Evolutionary conservation across 2,113 vertebrate species (phyloP), one percentile per base, ranked within the genome.

Genomic region (Alethe castanea): DNA sequence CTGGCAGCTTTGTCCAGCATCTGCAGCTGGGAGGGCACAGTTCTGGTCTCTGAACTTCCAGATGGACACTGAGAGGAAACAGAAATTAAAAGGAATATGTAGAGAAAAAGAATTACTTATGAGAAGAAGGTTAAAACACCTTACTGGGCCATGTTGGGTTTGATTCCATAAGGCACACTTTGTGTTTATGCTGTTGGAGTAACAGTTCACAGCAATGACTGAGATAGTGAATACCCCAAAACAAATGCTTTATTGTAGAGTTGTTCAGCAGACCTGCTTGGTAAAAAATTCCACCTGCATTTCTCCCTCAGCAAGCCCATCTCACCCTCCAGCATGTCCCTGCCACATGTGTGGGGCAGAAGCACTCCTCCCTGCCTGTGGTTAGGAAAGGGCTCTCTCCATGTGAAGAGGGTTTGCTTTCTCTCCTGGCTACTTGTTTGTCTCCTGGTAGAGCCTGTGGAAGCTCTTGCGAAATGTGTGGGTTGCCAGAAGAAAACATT

Each of bases 401-500:
- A 4, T 57, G 48, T 53, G 79, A 71, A 83, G 60, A 44, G 29
- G 54, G 20, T 11, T 86, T 88, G 20, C 76, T 69, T 90, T 81
- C 79, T 53, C 14, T 65, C 31, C 59, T 80, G 66, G 53, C 31
- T 73, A 4, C 60, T 91, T 96, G 69, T 92, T 95, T 93, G 71
- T 83, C 44, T 88, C 47, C 65, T 60, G 28, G 74, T 85, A 71
- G n/a, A 90, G 60, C 38, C 35, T 54, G 23, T 61, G 90, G 90
- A 80, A 82, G 54, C 16, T 87, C 61, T 88, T 96, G 76, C 25
- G 9, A 92, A 96, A 96, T 38, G 44, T 86, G 88, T 81, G 76
- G 76, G 45, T 57, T 86, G 35, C 67, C 74, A 92, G 64, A 90
- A 92, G 65, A 93, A 95, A 95, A 96, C 35, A 80, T 35, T 40